Base-by-base conservation (phyloP, 2,113 vertebrate genomes). In the Cynopterus brachyotis region DNA sequence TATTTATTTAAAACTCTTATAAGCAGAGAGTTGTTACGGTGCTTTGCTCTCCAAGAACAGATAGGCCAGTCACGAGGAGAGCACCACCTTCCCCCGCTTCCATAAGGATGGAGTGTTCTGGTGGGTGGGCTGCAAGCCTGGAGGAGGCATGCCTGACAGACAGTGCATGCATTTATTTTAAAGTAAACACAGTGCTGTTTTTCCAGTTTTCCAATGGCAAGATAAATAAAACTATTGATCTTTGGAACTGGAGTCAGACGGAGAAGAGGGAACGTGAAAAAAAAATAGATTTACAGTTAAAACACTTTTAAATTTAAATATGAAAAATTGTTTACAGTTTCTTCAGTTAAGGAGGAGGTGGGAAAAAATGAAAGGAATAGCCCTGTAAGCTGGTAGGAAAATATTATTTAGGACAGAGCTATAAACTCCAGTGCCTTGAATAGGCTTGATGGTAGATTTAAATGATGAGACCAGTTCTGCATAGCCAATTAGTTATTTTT, bases 1-100 rank as follows among this genome's bases (percentile, higher is more conserved):
- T 94, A 45, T 96, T 95, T 96, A 93, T 96, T 95, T 94, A 79
- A 83, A 95, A 57, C 73, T 96, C 66, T 93, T 93, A 15, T 20
- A 72, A 96, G 92, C 37, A 67, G 47, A 95, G 73, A 50, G 20
- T 62, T 70, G 53, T 92, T 47, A 37, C 0, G 0, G 70, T 28
- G 45, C 59, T 75, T 87, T 66, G 47, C 66, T 12, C 80, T 75
- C 91, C 1, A 19, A 76, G 90, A 95, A 95, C 97, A 96, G 94
- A 50, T 53, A 47, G 64, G 62, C 64, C 24, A 92, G 95, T 96
- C 80, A 89, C 40, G 35, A 62, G 75, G 37, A 4, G 55, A 9
- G 20, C 22, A 5, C 82, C 9, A 7, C 66, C 47, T 15, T 50
- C 85, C 78, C 6, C 13, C 37, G 16, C 59, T 16, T 57, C 35